phyloP scores from a whole-genome alignment of 2,113 vertebrate genomes.

The Hystrix brachyura region DNA sequence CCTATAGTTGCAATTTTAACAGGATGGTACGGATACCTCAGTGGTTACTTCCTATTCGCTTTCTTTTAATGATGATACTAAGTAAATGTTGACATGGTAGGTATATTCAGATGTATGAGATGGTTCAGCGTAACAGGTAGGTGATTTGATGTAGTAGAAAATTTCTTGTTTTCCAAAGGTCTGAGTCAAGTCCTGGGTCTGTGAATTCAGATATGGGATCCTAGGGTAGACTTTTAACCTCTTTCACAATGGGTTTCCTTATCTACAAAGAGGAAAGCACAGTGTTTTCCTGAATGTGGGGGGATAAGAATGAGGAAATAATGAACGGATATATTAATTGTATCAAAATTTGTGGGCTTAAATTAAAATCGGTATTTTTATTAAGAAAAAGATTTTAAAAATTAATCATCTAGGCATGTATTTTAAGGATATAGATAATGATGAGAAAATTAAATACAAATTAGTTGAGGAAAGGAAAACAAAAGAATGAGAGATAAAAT shows the following conservation, averaged over 20 bases:
- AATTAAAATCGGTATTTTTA: not conserved
- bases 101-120: not conserved
- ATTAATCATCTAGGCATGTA: not conserved
- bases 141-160: not conserved
- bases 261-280: not conserved
- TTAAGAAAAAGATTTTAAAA: not conserved
- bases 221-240: not conserved
- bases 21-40: not conserved
- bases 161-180: not conserved
- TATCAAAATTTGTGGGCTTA: not conserved
- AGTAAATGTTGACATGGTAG: not conserved
- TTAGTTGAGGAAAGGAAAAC: slow-evolving; percentile 2
- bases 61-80: not conserved
- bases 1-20: not conserved
- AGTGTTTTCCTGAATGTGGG: not conserved
- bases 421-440: not conserved
- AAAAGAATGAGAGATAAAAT: not conserved
- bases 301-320: not conserved
- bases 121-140: not conserved
- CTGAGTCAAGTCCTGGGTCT: not conserved
- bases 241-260: not conserved
- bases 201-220: not conserved
- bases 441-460: not conserved
- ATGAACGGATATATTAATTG: not conserved
- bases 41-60: not conserved